These are phyloP conservation scores for Monochamus alternatus DNA, from an alignment of 2,888 invertebrate species.

Conservation along the genomic window DNA sequence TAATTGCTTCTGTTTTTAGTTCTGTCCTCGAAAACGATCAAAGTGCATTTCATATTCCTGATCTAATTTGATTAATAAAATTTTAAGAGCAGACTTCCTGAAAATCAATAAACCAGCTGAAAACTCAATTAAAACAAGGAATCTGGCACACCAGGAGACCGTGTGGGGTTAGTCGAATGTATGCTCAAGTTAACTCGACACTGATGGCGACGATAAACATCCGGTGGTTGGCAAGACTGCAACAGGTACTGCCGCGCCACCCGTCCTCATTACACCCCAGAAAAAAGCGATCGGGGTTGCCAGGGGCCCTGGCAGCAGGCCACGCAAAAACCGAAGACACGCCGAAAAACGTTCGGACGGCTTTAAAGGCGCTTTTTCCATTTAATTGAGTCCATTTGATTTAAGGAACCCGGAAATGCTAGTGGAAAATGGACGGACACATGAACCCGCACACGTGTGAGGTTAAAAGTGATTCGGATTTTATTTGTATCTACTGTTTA, in stretches of 20 bases:
- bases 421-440: neutral
- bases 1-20: too few species aligned
- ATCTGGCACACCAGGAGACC: constrained; percentile 14
- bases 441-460: neutral
- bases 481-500: neutral
- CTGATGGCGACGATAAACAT: constrained; percentile 68
- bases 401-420: neutral
- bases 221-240: constrained; percentile 60
- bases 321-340: constrained; percentile 28
- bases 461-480: neutral
- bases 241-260: constrained; percentile 64
- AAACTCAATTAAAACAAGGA: constrained; percentile 11
- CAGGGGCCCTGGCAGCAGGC: constrained; percentile 37
- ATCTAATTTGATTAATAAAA: too few species aligned
- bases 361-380: constrained; percentile 21
- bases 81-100: neutral
- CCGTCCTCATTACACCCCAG: constrained; percentile 60
- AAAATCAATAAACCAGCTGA: constrained; percentile 4
- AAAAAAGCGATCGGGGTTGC: constrained; percentile 60
- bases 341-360: constrained; percentile 7
- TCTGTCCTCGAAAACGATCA: too few species aligned
- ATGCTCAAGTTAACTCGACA: constrained; percentile 66
- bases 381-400: constrained; percentile 11
- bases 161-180: constrained; percentile 54
- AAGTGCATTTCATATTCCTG: too few species aligned